phyloP scores from a whole-genome alignment of 2,113 vertebrate genomes.

The Leucopsar rothschildi region DNA sequence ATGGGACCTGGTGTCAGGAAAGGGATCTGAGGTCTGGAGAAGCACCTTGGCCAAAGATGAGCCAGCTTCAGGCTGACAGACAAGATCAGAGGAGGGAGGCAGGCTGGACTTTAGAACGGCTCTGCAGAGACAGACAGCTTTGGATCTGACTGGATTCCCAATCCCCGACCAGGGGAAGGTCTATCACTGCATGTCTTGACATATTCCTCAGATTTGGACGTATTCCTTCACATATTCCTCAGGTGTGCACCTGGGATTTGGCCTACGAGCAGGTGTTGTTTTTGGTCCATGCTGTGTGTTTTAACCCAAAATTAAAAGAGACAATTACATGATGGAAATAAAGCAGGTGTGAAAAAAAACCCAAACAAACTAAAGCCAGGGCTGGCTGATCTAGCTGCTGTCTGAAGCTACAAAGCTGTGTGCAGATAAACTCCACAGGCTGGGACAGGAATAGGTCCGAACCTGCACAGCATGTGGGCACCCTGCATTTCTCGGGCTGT shows the following conservation, averaged over 20 bases:
- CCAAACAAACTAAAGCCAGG: neutral
- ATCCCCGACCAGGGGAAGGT: neutral
- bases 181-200: rapidly evolving
- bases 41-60: neutral
- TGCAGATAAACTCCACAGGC: neutral
- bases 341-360: neutral
- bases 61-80: neutral
- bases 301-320: neutral
- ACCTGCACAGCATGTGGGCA: neutral
- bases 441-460: neutral
- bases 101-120: neutral
- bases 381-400: neutral
- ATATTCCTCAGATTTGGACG: neutral
- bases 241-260: neutral
- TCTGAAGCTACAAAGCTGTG: neutral
- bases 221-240: neutral
- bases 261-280: neutral
- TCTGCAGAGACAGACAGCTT: neutral
- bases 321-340: neutral
- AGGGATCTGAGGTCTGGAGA: neutral
- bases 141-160: rapidly evolving
- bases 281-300: neutral
- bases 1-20: neutral
- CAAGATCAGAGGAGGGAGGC: neutral
- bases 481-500: neutral